A percentile compares a stretch with the other conserved stretches of the same genome.
Evolutionary conservation across 2,113 vertebrate genomes (phyloP).

Genomic region (Lagopus leucura): DNA sequence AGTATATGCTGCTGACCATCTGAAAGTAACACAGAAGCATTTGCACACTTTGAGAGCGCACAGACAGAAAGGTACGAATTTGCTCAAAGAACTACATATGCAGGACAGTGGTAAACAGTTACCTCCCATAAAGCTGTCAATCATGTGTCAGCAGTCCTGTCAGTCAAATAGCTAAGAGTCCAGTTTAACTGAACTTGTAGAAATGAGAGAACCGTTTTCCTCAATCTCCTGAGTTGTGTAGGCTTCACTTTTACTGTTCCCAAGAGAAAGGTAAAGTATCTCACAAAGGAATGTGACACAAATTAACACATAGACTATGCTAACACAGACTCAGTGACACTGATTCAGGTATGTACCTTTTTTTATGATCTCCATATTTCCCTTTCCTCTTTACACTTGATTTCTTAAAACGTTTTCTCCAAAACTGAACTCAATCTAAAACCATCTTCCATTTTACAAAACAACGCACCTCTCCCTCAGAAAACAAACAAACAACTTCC

Average conservation of each 20-base stretch:
- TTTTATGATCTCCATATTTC: neutral
- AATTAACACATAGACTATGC: neutral
- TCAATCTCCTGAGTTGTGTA: neutral
- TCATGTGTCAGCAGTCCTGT: neutral
- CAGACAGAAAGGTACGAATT: neutral
- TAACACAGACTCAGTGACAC: rapidly evolving
- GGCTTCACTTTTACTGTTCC: neutral
- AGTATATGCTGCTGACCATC: neutral
- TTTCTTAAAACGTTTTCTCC: neutral
- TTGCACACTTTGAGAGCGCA: neutral
- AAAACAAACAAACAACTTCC: neutral
- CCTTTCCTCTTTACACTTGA: neutral
- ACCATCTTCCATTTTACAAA: neutral
- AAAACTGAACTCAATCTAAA: neutral
- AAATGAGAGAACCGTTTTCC: neutral
- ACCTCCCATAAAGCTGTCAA: neutral
- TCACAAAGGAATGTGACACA: neutral
- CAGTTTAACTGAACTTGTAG: neutral
- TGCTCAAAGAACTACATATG: neutral
- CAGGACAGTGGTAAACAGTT: neutral
- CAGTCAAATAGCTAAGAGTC: neutral
- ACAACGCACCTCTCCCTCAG: neutral
- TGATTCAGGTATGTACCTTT: neutral
- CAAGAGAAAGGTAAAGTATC: neutral
- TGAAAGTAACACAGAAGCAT: neutral